Evolutionary conservation across 2,888 invertebrate genomes (phyloP), one percentile per base, ranked within the genome.

Genomic region (Eutolmus rufibarbis): DNA sequence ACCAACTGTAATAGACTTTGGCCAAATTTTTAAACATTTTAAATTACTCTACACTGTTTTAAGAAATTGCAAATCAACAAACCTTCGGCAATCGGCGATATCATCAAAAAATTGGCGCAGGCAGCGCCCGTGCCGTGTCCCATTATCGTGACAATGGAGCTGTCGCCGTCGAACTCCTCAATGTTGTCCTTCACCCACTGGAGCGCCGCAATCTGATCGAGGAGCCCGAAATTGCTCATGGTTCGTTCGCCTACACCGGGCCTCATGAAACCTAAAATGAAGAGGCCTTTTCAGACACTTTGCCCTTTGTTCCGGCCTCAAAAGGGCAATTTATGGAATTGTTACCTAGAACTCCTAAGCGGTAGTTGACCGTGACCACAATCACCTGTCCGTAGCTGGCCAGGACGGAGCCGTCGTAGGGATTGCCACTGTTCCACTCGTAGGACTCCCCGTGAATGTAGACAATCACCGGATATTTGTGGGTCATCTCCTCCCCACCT

Each of bases 51-150:
- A 16, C 16, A 76, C 34, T 23, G 74, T 31, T 12, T 19, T 28
- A 81, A 28, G 7, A 31, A 28, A 51, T 74, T 76, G 4, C 0
- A 9, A 19, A n/a, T n/a, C 9, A 23, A 91, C 89, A 89, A 90
- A 95, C 95, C 95, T 90, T 94, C 94, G 79, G 96, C 95, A 89
- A 97, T 97, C 1, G 98, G 98, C 31, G 99, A 98, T 88, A 98
- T 95, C 95, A 98, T 97, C 77, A 99, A 94, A 89, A 98, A 96
- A 93, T 98, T 98, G 89, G 98, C 97, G 90, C 98, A 96, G 3
- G 98, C 97, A 0, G 98, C 99, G 0, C 99, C 99, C 16, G 97
- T 97, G 9, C 98, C 98, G 91, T 99, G 98, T 0, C 99, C 99
- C 94, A 98, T 95, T 84, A 99, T 92, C 0, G 99, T 99, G 56